Conservation (phyloP, 2,888 invertebrate genomes). For the Salpingus planirostris region DNA sequence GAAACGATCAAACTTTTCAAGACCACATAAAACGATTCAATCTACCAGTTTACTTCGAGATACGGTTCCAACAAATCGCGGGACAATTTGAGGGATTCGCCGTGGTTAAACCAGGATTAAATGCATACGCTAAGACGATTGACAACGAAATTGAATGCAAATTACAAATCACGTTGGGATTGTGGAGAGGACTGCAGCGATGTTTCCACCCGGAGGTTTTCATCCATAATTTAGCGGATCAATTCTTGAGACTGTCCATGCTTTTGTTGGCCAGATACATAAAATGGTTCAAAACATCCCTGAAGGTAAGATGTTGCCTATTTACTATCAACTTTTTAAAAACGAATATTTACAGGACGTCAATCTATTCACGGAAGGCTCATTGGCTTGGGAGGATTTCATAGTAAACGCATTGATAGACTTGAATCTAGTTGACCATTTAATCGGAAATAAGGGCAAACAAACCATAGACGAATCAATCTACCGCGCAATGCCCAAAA, state of each 20-base stretch:
- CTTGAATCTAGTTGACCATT: constrained; percentile 22
- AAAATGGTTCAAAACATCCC: constrained; percentile 51
- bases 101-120: constrained; percentile 24
- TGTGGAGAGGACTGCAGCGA: constrained; percentile 39
- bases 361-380: constrained; percentile 10
- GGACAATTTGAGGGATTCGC: constrained; percentile 51
- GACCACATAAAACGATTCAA: constrained; percentile 79
- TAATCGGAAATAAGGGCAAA: constrained; percentile 22
- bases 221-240: constrained; percentile 66
- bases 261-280: constrained; percentile 74
- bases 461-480: background rate
- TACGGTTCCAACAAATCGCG: constrained; percentile 89
- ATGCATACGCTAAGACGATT: constrained; percentile 27
- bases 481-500: too few relatives aligned
- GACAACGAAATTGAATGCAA: constrained; percentile 40
- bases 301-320: constrained; percentile 15
- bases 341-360: constrained; percentile 9
- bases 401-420: constrained; percentile 29
- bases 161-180: constrained; percentile 43
- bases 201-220: constrained; percentile 78
- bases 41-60: constrained; percentile 93
- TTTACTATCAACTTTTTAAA: constrained; percentile 5
- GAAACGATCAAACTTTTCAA: constrained; percentile 62
- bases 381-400: constrained; percentile 23
- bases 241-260: constrained; percentile 83